A percentile compares a stretch with the other conserved stretches of the same genome.
Conservation (phyloP, 2,797 vertebrate genomes). For the Vipera latastei region DNA sequence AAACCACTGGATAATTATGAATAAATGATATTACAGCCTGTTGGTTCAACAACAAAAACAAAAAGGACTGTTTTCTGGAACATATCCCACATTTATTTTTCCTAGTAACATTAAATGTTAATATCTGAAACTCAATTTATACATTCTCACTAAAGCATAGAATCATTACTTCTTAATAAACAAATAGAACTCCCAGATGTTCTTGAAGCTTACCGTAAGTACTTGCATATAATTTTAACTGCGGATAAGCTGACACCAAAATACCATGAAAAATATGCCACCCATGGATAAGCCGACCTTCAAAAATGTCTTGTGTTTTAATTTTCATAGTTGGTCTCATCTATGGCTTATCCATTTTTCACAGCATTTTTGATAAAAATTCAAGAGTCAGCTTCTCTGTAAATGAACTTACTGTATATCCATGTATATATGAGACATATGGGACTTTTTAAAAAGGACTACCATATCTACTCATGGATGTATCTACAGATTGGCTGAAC, state of each 20-base stretch:
- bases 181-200: neutral
- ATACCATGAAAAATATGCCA: neutral
- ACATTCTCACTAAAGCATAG: neutral
- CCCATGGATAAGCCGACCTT: neutral
- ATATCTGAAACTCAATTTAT: slow-evolving; percentile 9
- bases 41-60: neutral
- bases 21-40: slow-evolving; percentile 10
- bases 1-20: neutral
- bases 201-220: neutral
- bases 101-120: slow-evolving; percentile 20
- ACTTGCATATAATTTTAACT: neutral
- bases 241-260: neutral
- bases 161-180: slow-evolving; percentile 1
- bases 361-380: neutral
- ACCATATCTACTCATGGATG: neutral
- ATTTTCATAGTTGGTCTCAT: neutral
- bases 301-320: neutral
- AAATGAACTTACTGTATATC: neutral
- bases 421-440: neutral
- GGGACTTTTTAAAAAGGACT: neutral
- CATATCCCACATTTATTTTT: slow-evolving; percentile 17
- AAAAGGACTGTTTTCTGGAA: slow-evolving; percentile 8
- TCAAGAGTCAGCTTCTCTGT: neutral
- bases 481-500: neutral
- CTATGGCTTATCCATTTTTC: neutral